These are phyloP conservation scores for Oryctes rhinoceros DNA, from an alignment of 1,140 invertebrate species.

Conservation along the genomic window DNA sequence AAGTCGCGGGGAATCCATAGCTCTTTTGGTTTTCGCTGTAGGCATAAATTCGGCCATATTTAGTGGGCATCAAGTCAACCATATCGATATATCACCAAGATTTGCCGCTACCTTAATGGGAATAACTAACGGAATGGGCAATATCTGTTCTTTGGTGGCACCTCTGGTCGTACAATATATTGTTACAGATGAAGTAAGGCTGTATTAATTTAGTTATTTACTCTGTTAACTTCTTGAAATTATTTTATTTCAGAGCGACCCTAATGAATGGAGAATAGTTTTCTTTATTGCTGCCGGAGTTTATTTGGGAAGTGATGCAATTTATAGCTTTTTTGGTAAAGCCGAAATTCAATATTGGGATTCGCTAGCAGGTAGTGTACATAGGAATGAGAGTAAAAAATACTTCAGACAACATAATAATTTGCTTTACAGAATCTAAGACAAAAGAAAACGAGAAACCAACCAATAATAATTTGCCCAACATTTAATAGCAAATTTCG, in stretches of 20 bases:
- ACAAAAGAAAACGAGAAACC: no score
- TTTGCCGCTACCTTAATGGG: constrained; percentile 78
- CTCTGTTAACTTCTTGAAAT: background rate
- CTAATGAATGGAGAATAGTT: constrained; percentile 67
- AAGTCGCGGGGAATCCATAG: constrained; percentile 62
- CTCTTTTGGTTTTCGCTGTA: constrained; percentile 73
- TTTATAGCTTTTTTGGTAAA: constrained; percentile 65
- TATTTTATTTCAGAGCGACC: background rate
- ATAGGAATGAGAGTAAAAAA: no score
- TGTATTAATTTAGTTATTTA: background rate
- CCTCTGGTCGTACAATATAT: constrained; percentile 72
- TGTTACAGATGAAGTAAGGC: constrained; percentile 68
- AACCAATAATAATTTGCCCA: no score
- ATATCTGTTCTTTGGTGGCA: constrained; percentile 75
- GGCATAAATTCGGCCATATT: constrained; percentile 79
- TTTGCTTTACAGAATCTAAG: no score
- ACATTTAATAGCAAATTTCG: no score
- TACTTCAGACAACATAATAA: no score
- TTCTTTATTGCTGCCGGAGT: constrained; percentile 67
- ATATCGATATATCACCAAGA: constrained; percentile 79
- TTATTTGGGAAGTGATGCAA: constrained; percentile 63
- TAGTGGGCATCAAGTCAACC: constrained; percentile 74
- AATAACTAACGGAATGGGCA: constrained; percentile 80
- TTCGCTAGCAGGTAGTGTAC: background rate
- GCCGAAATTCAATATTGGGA: constrained; percentile 63